Base-by-base conservation (phyloP, 2,113 vertebrate genomes). In the Datnioides undecimradiatus region DNA sequence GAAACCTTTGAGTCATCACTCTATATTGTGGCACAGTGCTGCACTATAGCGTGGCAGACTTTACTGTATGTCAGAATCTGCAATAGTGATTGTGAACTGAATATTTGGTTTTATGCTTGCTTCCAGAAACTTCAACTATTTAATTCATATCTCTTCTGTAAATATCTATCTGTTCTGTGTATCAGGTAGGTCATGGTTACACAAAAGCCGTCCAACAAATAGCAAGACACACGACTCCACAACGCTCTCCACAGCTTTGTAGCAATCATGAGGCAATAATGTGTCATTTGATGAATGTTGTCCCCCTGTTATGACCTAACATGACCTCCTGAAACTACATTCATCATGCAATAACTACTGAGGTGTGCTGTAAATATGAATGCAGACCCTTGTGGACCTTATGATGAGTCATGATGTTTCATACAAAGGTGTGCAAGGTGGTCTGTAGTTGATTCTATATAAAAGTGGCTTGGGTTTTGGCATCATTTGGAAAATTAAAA, bases 1-100 rank as follows among this genome's bases (percentile, higher is more conserved):
- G 70, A 90, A 90, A 84, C 64, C 84, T 80, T 85, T 87, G 84
- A 87, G 27, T 91, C 90, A 91, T 93, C 90, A 91, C 68, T 91
- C 82, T 88, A 90, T 85, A 88, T 89, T 86, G 83, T 90, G 68
- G 58, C 71, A 34, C 60, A 29, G 31, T 9, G 76, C 79, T 70
- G 76, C 75, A 73, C 78, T 78, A 82, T 76, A 86, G 73, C 46
- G 16, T 67, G 66, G 64, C 80, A 57, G 64, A 79, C 64, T 60
- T 57, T 3, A 55, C 84, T 23, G 68, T 63, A 80, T 21, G 59
- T 66, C 76, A 82, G 80, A 86, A 82, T 86, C 65, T 73, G 68
- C 73, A 77, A 45, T 25, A 51, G 68, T 64, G 51, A 74, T 69
- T 79, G 65, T 86, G 64, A 40, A 33, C 43, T 72, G 17, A 76